Percentiles rank a stretch among this genome's conserved stretches.
Conservation (phyloP, 2,113 vertebrate species). For the Calyptomena viridis region DNA sequence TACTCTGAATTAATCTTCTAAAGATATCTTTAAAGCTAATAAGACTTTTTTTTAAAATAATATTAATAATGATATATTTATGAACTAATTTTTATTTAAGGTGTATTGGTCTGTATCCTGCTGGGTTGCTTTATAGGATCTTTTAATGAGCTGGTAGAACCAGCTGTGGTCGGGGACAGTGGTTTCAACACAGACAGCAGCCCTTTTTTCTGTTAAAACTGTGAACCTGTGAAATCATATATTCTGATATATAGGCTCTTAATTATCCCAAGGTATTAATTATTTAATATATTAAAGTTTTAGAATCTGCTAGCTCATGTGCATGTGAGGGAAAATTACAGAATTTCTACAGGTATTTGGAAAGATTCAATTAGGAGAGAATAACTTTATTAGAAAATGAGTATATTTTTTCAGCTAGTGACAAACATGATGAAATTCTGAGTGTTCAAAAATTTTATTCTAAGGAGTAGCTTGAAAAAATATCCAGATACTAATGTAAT, state of each 20-base stretch:
- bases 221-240: neutral
- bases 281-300: neutral
- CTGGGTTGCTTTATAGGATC: neutral
- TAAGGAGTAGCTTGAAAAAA: neutral
- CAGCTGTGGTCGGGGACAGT: neutral
- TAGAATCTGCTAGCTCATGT: neutral
- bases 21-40: slow-evolving; percentile 67
- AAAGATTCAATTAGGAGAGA: neutral
- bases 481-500: neutral
- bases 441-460: neutral
- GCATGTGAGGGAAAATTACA: neutral
- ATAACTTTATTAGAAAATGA: neutral
- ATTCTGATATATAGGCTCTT: neutral
- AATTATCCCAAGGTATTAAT: neutral
- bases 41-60: slow-evolving; percentile 1
- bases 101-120: slow-evolving; percentile 39
- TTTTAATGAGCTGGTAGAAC: neutral
- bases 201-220: neutral
- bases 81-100: neutral
- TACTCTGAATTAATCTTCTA: slow-evolving; percentile 82
- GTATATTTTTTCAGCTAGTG: neutral
- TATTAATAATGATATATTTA: slow-evolving; percentile 4
- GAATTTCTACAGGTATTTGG: neutral
- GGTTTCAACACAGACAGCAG: neutral
- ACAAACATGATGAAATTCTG: neutral